Evolutionary conservation across 2,797 vertebrate genomes (phyloP).

Genomic region (Mormyrops attenuatus): DNA sequence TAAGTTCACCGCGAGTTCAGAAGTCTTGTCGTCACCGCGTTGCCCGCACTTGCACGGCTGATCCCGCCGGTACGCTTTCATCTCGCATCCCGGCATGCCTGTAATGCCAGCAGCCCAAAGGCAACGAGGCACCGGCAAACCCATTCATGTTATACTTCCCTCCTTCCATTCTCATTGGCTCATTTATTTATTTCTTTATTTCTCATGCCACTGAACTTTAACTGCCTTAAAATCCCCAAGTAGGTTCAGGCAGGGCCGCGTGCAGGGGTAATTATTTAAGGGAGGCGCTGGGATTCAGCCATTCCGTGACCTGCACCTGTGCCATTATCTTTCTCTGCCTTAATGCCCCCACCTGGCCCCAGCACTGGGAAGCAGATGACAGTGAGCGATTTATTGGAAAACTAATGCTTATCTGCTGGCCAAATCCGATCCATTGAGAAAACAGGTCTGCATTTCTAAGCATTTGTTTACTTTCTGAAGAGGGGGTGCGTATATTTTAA

Average conservation of each 20-base stretch:
- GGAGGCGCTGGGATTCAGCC: not conserved
- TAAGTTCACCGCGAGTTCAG: slow-evolving; percentile 8
- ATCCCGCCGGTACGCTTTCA: not conserved
- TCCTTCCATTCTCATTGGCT: not conserved
- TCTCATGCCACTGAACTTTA: not conserved
- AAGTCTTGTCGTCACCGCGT: not conserved
- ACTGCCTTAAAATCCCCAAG: not conserved
- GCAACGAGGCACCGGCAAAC: not conserved
- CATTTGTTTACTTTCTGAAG: not conserved
- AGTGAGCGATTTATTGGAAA: not conserved
- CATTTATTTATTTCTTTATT: not conserved
- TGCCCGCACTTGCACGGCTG: not conserved
- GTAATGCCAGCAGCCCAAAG: not conserved
- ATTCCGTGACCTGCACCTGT: not conserved
- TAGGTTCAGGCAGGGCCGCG: not conserved
- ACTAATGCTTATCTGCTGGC: not conserved
- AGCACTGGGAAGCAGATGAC: not conserved
- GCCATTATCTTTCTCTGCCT: too few relatives aligned
- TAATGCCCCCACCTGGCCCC: not conserved
- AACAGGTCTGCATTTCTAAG: not conserved
- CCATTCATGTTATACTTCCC: not conserved
- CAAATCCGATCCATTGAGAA: not conserved
- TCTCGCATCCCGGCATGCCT: not conserved
- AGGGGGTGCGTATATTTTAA: not conserved
- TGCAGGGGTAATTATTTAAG: not conserved